Conservation (phyloP, 2,113 vertebrate species). For the Ceratotherium simum region DNA sequence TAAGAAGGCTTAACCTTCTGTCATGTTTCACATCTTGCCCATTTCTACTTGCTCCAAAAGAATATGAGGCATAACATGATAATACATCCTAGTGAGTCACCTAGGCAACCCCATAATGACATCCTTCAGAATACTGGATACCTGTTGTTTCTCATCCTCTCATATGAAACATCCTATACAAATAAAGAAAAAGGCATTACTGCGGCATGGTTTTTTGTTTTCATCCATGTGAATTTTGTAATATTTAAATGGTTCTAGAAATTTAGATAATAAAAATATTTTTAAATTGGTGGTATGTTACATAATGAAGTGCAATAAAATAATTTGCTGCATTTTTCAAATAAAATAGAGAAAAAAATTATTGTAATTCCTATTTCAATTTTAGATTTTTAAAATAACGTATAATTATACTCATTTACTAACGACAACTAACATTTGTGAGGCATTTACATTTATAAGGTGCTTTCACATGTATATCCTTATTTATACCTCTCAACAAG, state of each 20-base stretch:
- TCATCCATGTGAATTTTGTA: background rate
- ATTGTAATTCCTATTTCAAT: background rate
- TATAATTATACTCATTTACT: background rate
- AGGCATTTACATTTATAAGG: background rate
- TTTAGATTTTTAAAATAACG: background rate
- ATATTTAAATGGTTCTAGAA: constrained; percentile 15
- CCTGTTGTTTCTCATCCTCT: constrained; percentile 53
- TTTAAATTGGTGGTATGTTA: background rate
- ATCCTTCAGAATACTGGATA: constrained; percentile 45
- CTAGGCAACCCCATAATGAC: constrained; percentile 54
- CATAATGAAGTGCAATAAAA: background rate
- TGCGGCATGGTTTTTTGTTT: background rate
- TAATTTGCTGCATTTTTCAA: background rate
- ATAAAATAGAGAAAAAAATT: background rate
- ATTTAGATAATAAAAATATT: constrained; percentile 8
- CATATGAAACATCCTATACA: background rate
- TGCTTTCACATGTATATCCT: background rate
- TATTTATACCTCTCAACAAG: background rate
- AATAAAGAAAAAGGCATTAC: background rate
- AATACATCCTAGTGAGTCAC: constrained; percentile 50
- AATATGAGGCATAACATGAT: background rate
- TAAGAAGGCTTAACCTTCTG: background rate
- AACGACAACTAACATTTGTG: background rate
- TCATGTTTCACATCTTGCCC: background rate
- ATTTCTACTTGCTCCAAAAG: constrained; percentile 41